Evolutionary conservation across 2,888 invertebrate genomes (phyloP).

Genomic region (Tuberolachnus salignus): DNA sequence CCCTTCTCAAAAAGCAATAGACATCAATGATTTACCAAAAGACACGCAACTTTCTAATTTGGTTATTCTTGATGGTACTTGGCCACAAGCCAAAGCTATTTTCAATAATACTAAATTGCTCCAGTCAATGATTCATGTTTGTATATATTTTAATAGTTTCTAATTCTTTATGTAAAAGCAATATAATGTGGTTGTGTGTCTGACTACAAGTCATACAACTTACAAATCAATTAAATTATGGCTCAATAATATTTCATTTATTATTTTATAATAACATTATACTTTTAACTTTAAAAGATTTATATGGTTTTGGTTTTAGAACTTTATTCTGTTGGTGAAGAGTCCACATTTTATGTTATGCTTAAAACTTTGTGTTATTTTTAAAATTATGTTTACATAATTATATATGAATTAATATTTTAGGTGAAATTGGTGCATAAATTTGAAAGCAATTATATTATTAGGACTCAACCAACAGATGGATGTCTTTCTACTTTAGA

Average conservation of each 20-base stretch:
- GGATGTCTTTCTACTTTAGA: constrained; percentile 89
- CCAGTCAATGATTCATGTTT: constrained; percentile 73
- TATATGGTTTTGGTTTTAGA: no score
- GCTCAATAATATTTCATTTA: no score
- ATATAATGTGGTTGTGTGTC: neutral
- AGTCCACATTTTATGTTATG: neutral
- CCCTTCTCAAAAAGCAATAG: constrained; percentile 77
- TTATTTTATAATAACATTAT: no score
- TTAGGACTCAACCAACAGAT: constrained; percentile 91
- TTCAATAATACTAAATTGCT: constrained; percentile 81
- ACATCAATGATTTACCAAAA: constrained; percentile 68
- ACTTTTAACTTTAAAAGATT: no score
- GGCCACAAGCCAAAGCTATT: constrained; percentile 94
- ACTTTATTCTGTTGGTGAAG: no score
- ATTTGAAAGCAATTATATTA: constrained; percentile 83
- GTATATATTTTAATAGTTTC: constrained; percentile 18
- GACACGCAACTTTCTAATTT: constrained; percentile 64
- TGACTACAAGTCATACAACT: no score
- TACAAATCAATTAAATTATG: no score
- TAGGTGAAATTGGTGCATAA: constrained; percentile 77
- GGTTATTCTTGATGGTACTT: constrained; percentile 89
- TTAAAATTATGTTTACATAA: constrained; percentile 21
- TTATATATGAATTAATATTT: constrained; percentile 43
- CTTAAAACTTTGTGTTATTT: neutral
- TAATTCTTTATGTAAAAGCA: neutral